These are phyloP conservation scores for Naso thynnoides DNA, from an alignment of 2,797 vertebrate species.

Conservation along the genomic window DNA sequence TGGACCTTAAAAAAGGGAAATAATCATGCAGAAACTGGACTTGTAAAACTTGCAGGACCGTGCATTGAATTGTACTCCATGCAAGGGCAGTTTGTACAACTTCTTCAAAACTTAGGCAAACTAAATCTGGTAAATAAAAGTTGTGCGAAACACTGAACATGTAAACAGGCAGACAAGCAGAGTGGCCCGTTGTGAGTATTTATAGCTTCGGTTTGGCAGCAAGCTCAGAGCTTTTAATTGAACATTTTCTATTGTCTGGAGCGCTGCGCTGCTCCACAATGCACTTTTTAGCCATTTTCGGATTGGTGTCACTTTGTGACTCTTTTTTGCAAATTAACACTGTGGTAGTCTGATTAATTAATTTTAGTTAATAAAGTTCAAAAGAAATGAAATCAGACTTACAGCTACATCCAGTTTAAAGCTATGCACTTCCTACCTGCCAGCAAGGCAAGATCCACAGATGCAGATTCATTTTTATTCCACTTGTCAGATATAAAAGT, in stretches of 20 bases:
- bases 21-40: constrained; percentile 6
- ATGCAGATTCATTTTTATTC: too few species aligned
- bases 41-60: constrained; percentile 8
- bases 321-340: constrained; percentile 12
- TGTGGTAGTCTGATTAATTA: constrained; percentile 40
- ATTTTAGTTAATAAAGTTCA: constrained; percentile 22
- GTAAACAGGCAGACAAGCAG: constrained; percentile 77
- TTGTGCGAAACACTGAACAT: constrained; percentile 72
- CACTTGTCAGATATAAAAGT: too few species aligned
- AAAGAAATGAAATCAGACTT: constrained; percentile 42
- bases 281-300: constrained; percentile 62
- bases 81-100: constrained; percentile 26
- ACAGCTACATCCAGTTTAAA: too few species aligned
- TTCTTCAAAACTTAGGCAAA: constrained; percentile 53
- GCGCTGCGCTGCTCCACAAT: constrained; percentile 47
- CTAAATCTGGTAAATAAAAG: constrained; percentile 48
- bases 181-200: constrained; percentile 74
- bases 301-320: constrained; percentile 44
- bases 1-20: not conserved
- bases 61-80: not conserved
- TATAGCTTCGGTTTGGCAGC: constrained; percentile 77
- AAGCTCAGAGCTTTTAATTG: constrained; percentile 75
- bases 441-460: too few species aligned
- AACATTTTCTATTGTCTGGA: constrained; percentile 75
- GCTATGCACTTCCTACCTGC: too few species aligned